Evolutionary conservation across 2,888 invertebrate species (phyloP).

Genomic region (Neoscelio sp.): DNA sequence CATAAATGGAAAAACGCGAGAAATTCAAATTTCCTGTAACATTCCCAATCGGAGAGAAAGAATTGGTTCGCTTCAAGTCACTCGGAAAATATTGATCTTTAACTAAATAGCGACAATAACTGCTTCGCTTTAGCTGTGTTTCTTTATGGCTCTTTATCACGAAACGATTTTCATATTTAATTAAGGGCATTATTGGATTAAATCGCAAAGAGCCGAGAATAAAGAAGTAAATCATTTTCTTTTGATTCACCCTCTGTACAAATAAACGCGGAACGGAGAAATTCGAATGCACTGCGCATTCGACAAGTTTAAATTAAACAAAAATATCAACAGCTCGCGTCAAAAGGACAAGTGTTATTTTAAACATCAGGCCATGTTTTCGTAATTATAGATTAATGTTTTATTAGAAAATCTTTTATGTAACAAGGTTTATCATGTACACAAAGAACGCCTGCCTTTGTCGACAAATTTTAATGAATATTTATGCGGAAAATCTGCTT

Average conservation of each 20-base stretch:
- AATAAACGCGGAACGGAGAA: no score
- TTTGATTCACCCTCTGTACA: no score
- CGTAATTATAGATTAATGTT: constrained; percentile 32
- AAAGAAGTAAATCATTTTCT: neutral
- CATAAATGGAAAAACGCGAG: no score
- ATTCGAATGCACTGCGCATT: constrained; percentile 1
- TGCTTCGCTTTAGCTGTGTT: neutral
- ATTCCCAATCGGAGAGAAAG: constrained; percentile 10
- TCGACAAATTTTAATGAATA: constrained; percentile 18
- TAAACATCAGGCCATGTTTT: constrained; percentile 13
- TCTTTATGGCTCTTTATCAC: neutral
- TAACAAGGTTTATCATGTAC: constrained; percentile 27
- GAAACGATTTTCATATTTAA: no score
- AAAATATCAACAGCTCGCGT: no score
- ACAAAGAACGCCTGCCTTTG: constrained; percentile 24
- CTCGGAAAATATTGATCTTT: constrained; percentile 30
- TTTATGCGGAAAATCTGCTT: constrained; percentile 10
- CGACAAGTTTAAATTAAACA: constrained; percentile 38
- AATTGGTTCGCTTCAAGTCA: neutral
- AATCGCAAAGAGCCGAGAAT: neutral
- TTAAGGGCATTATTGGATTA: no score
- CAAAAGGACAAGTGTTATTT: constrained; percentile 24
- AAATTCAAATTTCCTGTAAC: no score
- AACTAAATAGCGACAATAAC: constrained; percentile 22
- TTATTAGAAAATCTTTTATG: constrained; percentile 18